Base-by-base conservation (phyloP, 2,888 invertebrate species). In the Cephalotes varians region DNA sequence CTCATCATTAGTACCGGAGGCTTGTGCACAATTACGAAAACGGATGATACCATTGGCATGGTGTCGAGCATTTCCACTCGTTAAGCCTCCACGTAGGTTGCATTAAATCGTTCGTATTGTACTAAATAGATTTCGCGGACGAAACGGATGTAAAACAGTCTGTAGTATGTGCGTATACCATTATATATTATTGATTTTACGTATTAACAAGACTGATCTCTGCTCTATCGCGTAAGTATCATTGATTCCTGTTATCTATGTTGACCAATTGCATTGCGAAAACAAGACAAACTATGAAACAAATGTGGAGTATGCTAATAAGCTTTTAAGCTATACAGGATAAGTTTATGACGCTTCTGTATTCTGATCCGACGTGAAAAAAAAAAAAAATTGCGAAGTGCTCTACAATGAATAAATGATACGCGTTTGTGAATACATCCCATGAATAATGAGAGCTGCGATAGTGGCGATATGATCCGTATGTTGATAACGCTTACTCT, bases 11-110 rank as follows among this genome's bases (percentile, higher is more conserved):
- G 56, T 44, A 44, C 31, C 21, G 71, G 56, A 69, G 77, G 71
- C 56, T 77, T 69, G 77, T 69, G 77, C 44, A 69, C 71, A 77
- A 77, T 77, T 77, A 69, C 71, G 77, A 77, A 77, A 77, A 77
- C 77, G 77, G 71, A 77, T 77, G 71, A 69, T 77, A 71, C 56
- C 44, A 58, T 67, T 47, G 77, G 67, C 34, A 77, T 56, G 69
- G 71, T 77, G 69, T 77, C 77, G 51, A 77, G 77, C 77, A 77
- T 69, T 77, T 77, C 56, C 56, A 77, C 69, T 77, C 71, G 77
- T 77, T 77, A 69, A 69, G 44, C 77, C 31, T 69, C 15, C 56
- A 67, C 71, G 44, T 77, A 77, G 44, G 44, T 77, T 31, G 77
- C 56, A 69, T 44, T 71, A 77, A 77, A 77, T 77, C 69, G 76